Base-by-base conservation (phyloP, 1,140 invertebrate species). In the Anoplolepis gracilipes region DNA sequence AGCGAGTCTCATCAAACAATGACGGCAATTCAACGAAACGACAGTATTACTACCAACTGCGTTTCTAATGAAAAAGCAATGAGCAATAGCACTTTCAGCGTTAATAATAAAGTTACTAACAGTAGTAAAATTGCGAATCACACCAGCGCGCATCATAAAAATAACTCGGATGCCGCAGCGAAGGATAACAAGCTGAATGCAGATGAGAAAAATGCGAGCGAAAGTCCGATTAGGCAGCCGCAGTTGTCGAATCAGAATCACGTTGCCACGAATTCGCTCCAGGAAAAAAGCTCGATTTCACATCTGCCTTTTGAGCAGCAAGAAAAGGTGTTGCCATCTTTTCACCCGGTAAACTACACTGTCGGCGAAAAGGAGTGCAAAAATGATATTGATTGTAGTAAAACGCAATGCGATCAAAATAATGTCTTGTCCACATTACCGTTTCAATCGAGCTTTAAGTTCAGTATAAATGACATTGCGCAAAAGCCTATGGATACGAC, bases 371-470 rank as follows among this genome's bases (percentile, higher is more conserved):
- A 87, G 33, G 91, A 93, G 6, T 33, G 33, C 2, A 92, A 90
- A 67, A 59, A 77, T 19, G 91, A 91, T 4, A 49, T 84, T 42
- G 89, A 92, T 61, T 73, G 36, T 79, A 70, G 11, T 7, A 92
- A 92, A 53, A 79, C 86, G 22, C 89, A 91, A 65, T 79, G 57
- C 64, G 92, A 93, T 36, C 88, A 91, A 55, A 89, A 84, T 55
- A 85, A 72, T 25, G 69, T 91, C 61, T 84, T 91, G 87, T 90
- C 90, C 86, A 89, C 91, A 84, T 90, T 92, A 87, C 84, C 90
- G 30, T 94, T 90, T 87, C 92, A 92, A 84, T 85, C 90, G 39
- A 88, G 85, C 53, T 92, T 92, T 78, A 93, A 93, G 76, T 94
- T 93, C 57, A 90, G 87, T 19, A 86, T 89, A 57, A 92, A 82